Percentiles rank a stretch among this genome's conserved stretches.
Conservation (phyloP, 2,888 invertebrate genomes). For the Hirtodrosophila trivittata region DNA sequence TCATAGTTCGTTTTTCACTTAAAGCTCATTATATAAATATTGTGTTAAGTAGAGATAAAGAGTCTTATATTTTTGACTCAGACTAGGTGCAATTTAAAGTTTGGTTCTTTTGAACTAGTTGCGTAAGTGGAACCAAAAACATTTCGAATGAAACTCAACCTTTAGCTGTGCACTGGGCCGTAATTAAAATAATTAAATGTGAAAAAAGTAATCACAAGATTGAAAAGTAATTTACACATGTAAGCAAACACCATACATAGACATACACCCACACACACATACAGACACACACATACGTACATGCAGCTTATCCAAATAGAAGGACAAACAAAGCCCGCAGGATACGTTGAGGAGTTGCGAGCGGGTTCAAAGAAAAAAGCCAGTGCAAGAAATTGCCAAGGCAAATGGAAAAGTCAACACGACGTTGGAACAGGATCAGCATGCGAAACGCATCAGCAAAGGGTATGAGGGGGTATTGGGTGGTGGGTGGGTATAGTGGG, state of each 20-base stretch:
- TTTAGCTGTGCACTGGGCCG: conserved; percentile 57
- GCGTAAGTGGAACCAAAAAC: not conserved
- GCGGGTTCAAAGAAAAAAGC: conserved; percentile 56
- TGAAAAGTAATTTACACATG: conserved; percentile 79
- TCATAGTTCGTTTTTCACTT: too few species aligned
- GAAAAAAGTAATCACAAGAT: conserved; percentile 77
- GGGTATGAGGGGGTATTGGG: not conserved
- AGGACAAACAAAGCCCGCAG: conserved; percentile 75
- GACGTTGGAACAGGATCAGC: conserved; percentile 40
- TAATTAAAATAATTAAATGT: conserved; percentile 83
- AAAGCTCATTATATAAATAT: too few species aligned
- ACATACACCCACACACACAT: conserved; percentile 9
- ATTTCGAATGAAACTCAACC: conserved; percentile 1
- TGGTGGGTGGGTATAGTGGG: conserved; percentile 1
- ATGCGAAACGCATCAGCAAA: conserved; percentile 33
- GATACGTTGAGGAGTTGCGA: conserved; percentile 47
- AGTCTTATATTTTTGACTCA: not conserved
- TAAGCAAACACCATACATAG: conserved; percentile 69
- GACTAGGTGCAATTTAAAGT: not conserved
- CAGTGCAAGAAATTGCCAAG: conserved; percentile 69
- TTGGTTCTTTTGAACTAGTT: conserved; percentile 25
- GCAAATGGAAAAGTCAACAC: conserved; percentile 77
- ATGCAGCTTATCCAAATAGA: conserved; percentile 62
- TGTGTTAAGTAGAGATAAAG: too few species aligned
- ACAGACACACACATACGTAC: conserved; percentile 13